Base-by-base conservation (phyloP, 2,113 vertebrate species). In the Centropus unirufus region DNA sequence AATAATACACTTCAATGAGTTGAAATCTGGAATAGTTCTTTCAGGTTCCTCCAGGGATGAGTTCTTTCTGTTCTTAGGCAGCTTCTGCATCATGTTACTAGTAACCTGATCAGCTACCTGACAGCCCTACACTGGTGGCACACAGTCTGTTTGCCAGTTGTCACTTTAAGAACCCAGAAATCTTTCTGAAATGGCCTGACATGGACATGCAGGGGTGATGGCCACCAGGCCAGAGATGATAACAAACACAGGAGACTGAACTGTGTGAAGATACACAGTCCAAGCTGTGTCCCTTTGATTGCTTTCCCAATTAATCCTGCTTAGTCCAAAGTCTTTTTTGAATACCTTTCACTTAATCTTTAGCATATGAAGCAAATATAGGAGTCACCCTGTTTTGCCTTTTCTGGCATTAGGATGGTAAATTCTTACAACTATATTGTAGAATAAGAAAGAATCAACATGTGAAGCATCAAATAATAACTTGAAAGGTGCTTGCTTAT, bases 281-380 rank as follows among this genome's bases (percentile, higher is more conserved):
- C 27, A 7, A 44, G 39, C 47, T 30, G 61, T 44, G n/a, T 74
- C 44, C 32, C 32, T 70, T 61, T 74, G 55, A 18, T 61, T 27
- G 14, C 8, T 6, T 12, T 42, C 39, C 23, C 12, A 5, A 1
- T n/a, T 2, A 0, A 1, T 27, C 11, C 11, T 40, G 51, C 34
- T 52, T 2, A 4, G 30, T 27, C 16, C 23, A 2, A 29, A 52
- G 51, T 11, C 9, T 29, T 54, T 59, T 82, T 27, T n/a, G 5
- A 42, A 5, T 30, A 0, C 27, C 3, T 75, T 58, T 26, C 30
- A 46, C 36, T 18, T 20, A 3, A 7, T 5, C 27, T 0, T n/a
- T 21, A 16, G 55, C 18, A 1, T 10, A 5, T 51, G 29, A 26
- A 12, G 32, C 34, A 55, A 9, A 20, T 39, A 19, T 24, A 13